Base-by-base conservation (phyloP, 2,113 vertebrate species). In the Strigops habroptila region DNA sequence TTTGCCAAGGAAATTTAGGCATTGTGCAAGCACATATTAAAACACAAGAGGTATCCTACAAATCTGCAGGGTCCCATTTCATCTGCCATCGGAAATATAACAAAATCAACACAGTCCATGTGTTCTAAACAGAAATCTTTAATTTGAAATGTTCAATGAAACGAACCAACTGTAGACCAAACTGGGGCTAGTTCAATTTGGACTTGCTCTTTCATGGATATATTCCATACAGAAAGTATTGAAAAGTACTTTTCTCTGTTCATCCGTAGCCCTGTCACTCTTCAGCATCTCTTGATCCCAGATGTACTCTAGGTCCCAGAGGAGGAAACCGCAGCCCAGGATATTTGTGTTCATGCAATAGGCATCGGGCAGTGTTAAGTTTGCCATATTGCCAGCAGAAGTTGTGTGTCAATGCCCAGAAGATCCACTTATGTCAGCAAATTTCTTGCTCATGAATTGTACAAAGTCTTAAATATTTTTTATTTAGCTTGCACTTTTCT, bases 1-100 rank as follows among this genome's bases (percentile, higher is more conserved):
- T 77, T 91, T 94, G 82, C 93, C 71, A 93, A 95, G 64, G 90
- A 91, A 87, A 91, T 63, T 62, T 89, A 93, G 53, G 70, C 27
- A 83, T 94, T 91, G 76, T 83, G 46, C 53, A 92, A 94, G 68
- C 33, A 81, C 46, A 63, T 73, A 81, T 63, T 83, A 93, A 95
- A 95, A 83, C 8, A 35, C 44, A 71, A 91, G 39, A 86, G 82
- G 35, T 76, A 59, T 90, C 71, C 23, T 90, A 33, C 46, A 88
- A 88, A 81, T 94, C 80, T 75, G 39, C 57, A 91, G 73, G 25
- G 60, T 92, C 73, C 28, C 55, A 55, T 37, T 88, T 69, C 28
- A 90, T 86, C 88, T 93, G 92, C 35, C 49, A 52, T 93, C 88
- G 94, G 43, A 90, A 88, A 86, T 70, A 25, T 7, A 83, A 82